Conservation (phyloP, 1,140 invertebrate species). For the Hylaeus anthracinus region DNA sequence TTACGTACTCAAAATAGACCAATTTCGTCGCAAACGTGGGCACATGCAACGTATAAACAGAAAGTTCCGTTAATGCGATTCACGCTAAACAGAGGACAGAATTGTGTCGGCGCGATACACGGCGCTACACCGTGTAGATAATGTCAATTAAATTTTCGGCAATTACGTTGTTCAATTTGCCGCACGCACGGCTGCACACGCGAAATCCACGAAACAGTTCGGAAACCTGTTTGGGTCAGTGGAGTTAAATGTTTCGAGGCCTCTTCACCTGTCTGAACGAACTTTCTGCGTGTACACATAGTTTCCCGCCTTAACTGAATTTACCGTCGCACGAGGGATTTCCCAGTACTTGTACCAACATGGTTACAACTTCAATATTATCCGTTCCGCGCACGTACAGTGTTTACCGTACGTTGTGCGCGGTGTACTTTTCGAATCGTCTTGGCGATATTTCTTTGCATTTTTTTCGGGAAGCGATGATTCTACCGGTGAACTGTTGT, state of each 20-base stretch:
- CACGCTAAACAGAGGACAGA: not conserved
- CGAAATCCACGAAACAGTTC: slow-evolving; percentile 32
- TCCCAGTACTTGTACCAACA: not conserved
- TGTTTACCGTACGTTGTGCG: not conserved
- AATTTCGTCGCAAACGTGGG: too few relatives aligned
- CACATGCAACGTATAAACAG: not conserved
- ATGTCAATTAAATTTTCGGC: slow-evolving; percentile 37
- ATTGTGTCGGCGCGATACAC: not conserved
- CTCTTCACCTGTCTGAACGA: slow-evolving; percentile 2
- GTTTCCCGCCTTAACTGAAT: slow-evolving; percentile 46
- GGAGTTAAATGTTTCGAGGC: slow-evolving; percentile 32
- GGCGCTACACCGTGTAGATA: not conserved
- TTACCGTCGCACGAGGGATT: slow-evolving; percentile 32
- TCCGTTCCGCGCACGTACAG: not conserved
- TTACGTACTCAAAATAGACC: not conserved
- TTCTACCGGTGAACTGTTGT: too few relatives aligned
- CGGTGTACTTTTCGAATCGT: not conserved
- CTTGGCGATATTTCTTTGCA: not conserved
- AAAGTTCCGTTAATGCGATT: slow-evolving; percentile 24
- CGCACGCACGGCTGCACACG: not conserved
- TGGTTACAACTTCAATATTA: slow-evolving; percentile 32
- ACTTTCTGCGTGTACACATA: slow-evolving; percentile 31
- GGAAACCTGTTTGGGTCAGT: slow-evolving; percentile 32
- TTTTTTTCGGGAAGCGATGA: not conserved
- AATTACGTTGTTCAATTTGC: slow-evolving; percentile 39